These are phyloP conservation scores for Hydrophis major DNA, from an alignment of 2,797 vertebrate species.

Conservation along the genomic window DNA sequence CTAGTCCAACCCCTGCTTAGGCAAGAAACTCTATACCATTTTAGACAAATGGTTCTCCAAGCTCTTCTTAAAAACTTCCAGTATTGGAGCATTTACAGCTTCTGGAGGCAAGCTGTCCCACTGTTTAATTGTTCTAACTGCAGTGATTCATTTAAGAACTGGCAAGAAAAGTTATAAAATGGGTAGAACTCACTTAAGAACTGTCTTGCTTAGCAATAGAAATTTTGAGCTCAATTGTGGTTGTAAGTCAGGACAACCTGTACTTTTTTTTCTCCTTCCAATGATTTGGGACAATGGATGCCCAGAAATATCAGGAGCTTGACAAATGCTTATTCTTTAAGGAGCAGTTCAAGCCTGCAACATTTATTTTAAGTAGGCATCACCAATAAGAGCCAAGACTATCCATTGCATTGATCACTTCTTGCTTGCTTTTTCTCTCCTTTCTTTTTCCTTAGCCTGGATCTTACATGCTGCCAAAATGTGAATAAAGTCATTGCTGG, in stretches of 20 bases:
- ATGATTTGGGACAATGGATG: background rate
- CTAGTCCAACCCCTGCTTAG: too few relatives aligned
- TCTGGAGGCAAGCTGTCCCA: too few relatives aligned
- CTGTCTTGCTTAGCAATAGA: background rate
- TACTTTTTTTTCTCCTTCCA: background rate
- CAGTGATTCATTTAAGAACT: background rate
- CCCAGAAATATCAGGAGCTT: background rate
- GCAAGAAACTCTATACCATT: too few relatives aligned
- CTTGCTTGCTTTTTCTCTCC: background rate
- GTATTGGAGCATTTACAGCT: too few relatives aligned
- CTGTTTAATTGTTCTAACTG: too few relatives aligned
- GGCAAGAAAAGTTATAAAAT: background rate
- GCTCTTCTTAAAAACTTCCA: too few relatives aligned
- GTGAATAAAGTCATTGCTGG: background rate
- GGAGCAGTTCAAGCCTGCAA: background rate
- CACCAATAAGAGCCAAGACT: background rate
- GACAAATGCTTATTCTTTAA: background rate
- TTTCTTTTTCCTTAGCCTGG: background rate
- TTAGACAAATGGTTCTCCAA: too few relatives aligned
- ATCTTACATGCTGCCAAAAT: background rate
- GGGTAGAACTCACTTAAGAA: background rate
- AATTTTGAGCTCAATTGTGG: background rate
- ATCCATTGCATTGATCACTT: background rate
- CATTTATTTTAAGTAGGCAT: background rate
- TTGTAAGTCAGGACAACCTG: background rate